A percentile compares a stretch with the other conserved stretches of the same genome.
Conservation (phyloP, 2,888 invertebrate species). For the Phorcus lineatus region DNA sequence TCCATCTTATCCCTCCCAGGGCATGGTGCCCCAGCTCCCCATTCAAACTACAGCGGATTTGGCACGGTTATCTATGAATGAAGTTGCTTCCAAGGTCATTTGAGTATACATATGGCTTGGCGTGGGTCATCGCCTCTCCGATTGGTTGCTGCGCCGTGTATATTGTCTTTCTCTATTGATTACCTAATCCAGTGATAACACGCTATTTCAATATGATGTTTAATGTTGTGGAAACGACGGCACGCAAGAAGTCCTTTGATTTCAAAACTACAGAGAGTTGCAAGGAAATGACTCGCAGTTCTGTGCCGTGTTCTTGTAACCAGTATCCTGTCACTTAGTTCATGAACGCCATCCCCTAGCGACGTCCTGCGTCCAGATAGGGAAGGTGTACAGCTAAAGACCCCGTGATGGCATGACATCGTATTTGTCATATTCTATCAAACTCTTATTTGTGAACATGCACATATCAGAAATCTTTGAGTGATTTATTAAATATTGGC, state of each 20-base stretch:
- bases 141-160: neutral
- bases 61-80: slow-evolving; percentile 22
- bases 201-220: slow-evolving; percentile 10
- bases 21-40: neutral
- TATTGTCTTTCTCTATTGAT: slow-evolving; percentile 15
- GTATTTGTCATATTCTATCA: too few species aligned
- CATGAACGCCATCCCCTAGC: too few species aligned
- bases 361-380: too few species aligned
- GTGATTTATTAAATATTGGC: too few species aligned
- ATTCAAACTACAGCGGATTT: neutral
- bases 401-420: too few species aligned
- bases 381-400: too few species aligned
- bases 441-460: too few species aligned
- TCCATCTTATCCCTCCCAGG: neutral
- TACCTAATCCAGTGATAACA: slow-evolving; percentile 18
- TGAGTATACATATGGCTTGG: slow-evolving; percentile 13
- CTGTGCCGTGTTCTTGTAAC: too few species aligned
- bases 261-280: neutral
- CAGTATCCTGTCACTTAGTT: too few species aligned
- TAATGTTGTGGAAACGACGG: neutral
- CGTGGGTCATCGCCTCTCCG: slow-evolving; percentile 1
- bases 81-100: slow-evolving; percentile 6
- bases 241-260: neutral
- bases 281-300: too few species aligned
- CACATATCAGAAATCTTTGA: too few species aligned